Conservation (phyloP, 2,888 invertebrate species). For the Troides aeacus region DNA sequence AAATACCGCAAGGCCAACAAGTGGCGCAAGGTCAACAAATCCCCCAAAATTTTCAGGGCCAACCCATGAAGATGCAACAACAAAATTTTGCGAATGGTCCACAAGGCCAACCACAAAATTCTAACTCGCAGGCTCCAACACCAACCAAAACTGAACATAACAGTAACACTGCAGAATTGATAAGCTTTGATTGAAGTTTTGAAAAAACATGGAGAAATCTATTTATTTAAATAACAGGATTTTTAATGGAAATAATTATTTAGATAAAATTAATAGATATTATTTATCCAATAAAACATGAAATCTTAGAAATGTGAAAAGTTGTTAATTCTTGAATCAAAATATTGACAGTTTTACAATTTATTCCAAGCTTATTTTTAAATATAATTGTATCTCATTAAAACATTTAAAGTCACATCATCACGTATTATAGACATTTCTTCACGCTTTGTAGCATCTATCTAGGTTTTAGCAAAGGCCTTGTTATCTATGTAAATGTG, state of each 20-base stretch:
- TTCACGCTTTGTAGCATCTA: constrained; percentile 36
- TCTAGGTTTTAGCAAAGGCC: constrained; percentile 49
- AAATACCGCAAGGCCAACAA: too few relatives aligned
- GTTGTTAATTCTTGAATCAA: constrained; percentile 11
- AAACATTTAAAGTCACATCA: constrained; percentile 31
- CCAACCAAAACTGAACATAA: constrained; percentile 66
- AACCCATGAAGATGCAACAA: constrained; percentile 37
- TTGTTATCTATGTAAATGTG: constrained; percentile 75
- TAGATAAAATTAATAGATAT: constrained; percentile 12
- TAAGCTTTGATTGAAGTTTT: constrained; percentile 86
- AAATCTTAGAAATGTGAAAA: constrained; percentile 25
- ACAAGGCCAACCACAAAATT: constrained; percentile 37
- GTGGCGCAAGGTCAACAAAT: constrained; percentile 6
- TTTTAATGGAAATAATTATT: constrained; percentile 11
- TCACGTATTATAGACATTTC: constrained; percentile 36
- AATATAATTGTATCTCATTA: constrained; percentile 20
- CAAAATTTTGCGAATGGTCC: constrained; percentile 43
- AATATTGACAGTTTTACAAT: constrained; percentile 21
- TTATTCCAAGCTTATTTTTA: constrained; percentile 22
- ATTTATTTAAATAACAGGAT: constrained; percentile 37
- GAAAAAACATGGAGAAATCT: constrained; percentile 40
- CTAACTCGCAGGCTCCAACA: constrained; percentile 48
- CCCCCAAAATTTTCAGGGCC: constrained; percentile 34
- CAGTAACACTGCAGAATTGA: constrained; percentile 86
- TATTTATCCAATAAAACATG: constrained; percentile 19